Evolutionary conservation across 2,888 invertebrate genomes (phyloP), one percentile per base, ranked within the genome.

Genomic region (Meliscaeva auricollis): DNA sequence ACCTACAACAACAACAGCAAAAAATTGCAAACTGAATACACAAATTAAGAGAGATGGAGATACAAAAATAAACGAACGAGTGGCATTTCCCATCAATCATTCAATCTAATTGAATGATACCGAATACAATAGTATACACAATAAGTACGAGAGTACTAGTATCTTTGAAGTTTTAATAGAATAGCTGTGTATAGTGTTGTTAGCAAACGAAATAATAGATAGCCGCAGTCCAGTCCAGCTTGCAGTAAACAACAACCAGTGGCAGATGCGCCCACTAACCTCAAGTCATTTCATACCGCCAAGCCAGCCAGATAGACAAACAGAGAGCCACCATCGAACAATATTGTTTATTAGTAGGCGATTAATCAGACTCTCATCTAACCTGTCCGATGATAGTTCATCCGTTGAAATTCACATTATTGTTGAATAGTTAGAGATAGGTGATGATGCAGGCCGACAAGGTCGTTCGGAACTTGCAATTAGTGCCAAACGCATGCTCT

Each of bases 11-110:
- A n/a, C n/a, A 44, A 38, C 13, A 35, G 35, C 41, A 48, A 64
- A 75, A 70, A 76, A 32, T n/a, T 75, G 75, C 69, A 76, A 83
- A 78, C 13, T 48, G 20, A 70, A 54, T 15, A 50, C 38, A 20
- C 44, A 64, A 44, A 50, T 13, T 17, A n/a, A 50, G 13, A 64
- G 62, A 78, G 73, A 26, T 52, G 69, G 38, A 70, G 66, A 84
- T 75, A 79, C 56, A 48, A 75, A 54, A 75, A 72, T 58, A 66
- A 32, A 50, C 75, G 15, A 84, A 73, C 62, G 73, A 85, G 72
- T 85, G 76, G 72, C 69, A 85, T 76, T 77, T 81, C 60, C 81
- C 85, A 85, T 85, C 85, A 85, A 85, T 85, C 85, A 85, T 81
- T 85, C 85, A 73, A 77, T 85, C 80, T 81, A 81, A 85, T 85